A percentile compares a stretch with the other conserved stretches of the same genome.
Evolutionary conservation across 1,140 invertebrate genomes (phyloP).

Genomic region (Diachasmimorpha longicaudata): DNA sequence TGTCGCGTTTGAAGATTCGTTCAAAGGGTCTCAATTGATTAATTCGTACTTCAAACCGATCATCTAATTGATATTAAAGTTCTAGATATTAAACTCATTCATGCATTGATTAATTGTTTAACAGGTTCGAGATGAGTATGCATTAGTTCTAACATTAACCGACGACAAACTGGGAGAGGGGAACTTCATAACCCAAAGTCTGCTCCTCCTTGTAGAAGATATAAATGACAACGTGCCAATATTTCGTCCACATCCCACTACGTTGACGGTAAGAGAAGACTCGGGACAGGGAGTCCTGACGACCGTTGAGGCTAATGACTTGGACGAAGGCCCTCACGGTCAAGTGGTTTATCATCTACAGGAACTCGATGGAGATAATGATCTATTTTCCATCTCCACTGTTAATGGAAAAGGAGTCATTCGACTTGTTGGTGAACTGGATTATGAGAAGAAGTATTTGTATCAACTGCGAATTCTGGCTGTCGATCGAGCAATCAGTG

Average conservation of each 20-base stretch:
- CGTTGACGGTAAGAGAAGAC: conserved; percentile 81
- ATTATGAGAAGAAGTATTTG: conserved; percentile 87
- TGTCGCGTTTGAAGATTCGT: too few species aligned
- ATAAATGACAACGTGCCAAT: conserved; percentile 90
- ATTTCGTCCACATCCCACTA: conserved; percentile 84
- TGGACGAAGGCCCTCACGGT: conserved; percentile 89
- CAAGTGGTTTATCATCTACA: conserved; percentile 80
- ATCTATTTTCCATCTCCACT: conserved; percentile 81
- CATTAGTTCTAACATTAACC: conserved; percentile 85
- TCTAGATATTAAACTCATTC: too few species aligned
- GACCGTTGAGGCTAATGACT: conserved; percentile 85
- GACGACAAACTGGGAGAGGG: conserved; percentile 86
- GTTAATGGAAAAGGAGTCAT: conserved; percentile 88
- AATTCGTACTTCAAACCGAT: too few species aligned
- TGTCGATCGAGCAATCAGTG: conserved; percentile 82
- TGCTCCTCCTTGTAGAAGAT: conserved; percentile 87
- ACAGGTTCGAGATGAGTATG: conserved; percentile 84
- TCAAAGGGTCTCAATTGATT: too few species aligned
- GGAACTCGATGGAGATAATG: conserved; percentile 80
- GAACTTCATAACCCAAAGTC: conserved; percentile 89
- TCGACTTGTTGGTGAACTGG: conserved; percentile 75
- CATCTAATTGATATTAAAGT: too few species aligned
- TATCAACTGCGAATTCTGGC: conserved; percentile 87
- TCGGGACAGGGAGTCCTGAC: conserved; percentile 75
- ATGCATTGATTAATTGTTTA: conserved; percentile 26